Conservation (phyloP, 2,888 invertebrate genomes). For the Morinoia aosen region DNA sequence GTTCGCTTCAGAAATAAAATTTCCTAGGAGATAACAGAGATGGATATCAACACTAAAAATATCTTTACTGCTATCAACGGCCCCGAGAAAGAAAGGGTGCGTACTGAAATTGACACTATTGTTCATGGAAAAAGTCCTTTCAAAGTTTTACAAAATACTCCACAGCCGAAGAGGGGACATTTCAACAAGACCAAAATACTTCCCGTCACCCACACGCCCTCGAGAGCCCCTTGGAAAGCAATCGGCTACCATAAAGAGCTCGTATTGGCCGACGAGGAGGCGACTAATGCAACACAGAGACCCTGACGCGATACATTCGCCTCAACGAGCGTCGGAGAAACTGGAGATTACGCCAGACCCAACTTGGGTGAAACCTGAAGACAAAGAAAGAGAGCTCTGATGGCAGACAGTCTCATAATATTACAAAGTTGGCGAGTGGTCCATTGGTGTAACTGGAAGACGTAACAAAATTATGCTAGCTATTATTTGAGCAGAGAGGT, state of each 20-base stretch:
- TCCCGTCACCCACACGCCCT: not conserved
- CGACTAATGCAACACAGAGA: slow-evolving; percentile 7
- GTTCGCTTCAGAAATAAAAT: not conserved
- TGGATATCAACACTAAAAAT: not conserved
- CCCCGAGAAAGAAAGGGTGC: not conserved
- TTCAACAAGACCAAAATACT: not conserved
- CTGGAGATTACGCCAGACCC: not conserved
- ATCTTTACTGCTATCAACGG: not conserved
- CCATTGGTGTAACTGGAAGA: not conserved
- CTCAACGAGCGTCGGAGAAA: not conserved
- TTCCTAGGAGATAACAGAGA: not conserved
- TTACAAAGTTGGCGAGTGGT: not conserved
- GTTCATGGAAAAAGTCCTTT: not conserved
- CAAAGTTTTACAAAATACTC: not conserved
- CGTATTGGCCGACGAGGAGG: not conserved
- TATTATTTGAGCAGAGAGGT: not conserved
- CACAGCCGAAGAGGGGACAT: not conserved
- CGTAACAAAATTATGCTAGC: not conserved
- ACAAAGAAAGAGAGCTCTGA: not conserved
- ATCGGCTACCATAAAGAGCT: not conserved
- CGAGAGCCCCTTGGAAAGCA: not conserved
- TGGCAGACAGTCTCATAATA: not conserved
- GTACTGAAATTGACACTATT: not conserved
- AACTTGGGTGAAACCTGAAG: not conserved
- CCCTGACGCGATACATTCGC: not conserved